phyloP scores from a whole-genome alignment of 2,113 vertebrate genomes.

The Elgaria multicarinata region DNA sequence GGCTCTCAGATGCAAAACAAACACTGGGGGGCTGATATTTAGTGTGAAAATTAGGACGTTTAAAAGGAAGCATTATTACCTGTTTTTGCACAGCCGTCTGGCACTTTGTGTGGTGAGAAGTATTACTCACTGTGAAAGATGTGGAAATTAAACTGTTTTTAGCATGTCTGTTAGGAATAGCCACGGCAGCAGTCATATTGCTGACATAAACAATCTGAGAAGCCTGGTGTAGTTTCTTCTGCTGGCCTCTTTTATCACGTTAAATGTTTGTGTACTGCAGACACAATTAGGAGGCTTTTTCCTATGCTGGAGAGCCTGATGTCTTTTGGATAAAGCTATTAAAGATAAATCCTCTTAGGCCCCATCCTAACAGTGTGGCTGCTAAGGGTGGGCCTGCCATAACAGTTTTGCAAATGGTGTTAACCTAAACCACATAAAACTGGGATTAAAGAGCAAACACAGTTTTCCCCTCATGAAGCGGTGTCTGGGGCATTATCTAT shows the following conservation, averaged over 20 bases:
- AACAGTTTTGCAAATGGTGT: conserved; percentile 50
- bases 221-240: neutral
- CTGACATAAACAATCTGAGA: neutral
- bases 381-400: conserved; percentile 32
- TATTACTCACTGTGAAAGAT: conserved; percentile 1
- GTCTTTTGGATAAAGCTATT: conserved; percentile 53
- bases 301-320: conserved; percentile 49
- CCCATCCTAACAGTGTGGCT: conserved; percentile 47
- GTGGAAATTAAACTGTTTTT: conserved; percentile 21
- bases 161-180: conserved; percentile 18
- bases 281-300: conserved; percentile 38
- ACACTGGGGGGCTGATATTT: conserved; percentile 39
- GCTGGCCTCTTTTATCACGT: neutral
- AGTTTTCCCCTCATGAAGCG: neutral
- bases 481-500: neutral
- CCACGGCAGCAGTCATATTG: neutral
- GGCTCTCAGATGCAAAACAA: conserved; percentile 43
- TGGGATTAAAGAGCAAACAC: conserved; percentile 48
- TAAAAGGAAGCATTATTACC: conserved; percentile 46
- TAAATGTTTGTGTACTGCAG: neutral
- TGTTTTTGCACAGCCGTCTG: conserved; percentile 41
- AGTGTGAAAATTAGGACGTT: conserved; percentile 36
- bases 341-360: conserved; percentile 68
- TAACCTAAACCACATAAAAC: conserved; percentile 27
- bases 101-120: conserved; percentile 50